Evolutionary conservation across 2,888 invertebrate genomes (phyloP).

Genomic region (Platycheirus rosarum): DNA sequence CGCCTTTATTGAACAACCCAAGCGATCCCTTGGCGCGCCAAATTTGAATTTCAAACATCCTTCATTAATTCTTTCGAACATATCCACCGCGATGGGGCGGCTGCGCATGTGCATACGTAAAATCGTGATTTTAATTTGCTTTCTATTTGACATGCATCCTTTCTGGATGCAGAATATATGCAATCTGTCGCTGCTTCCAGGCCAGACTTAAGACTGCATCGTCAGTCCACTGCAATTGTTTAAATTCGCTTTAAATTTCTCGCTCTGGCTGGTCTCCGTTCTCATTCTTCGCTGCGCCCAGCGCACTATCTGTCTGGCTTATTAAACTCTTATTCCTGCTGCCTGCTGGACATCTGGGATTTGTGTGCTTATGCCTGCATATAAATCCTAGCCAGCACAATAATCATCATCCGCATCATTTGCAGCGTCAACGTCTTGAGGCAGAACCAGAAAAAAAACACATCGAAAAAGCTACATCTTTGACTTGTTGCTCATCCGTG

Average conservation of each 20-base stretch:
- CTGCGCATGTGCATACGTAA: slow-evolving; percentile 43
- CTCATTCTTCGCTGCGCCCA: slow-evolving; percentile 25
- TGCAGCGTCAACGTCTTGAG: slow-evolving; percentile 34
- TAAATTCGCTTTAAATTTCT: slow-evolving; percentile 14
- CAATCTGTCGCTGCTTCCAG: slow-evolving; percentile 43
- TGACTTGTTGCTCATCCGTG: slow-evolving; percentile 68
- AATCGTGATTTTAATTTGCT: slow-evolving; percentile 55
- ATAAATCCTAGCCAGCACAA: slow-evolving; percentile 41
- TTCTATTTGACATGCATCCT: slow-evolving; percentile 60
- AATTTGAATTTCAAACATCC: no score
- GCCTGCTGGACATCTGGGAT: slow-evolving; percentile 47
- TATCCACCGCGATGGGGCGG: no score
- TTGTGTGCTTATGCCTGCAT: slow-evolving; percentile 24
- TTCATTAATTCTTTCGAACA: no score
- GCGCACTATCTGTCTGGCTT: slow-evolving; percentile 65
- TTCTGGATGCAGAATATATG: slow-evolving; percentile 29
- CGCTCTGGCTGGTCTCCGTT: neutral
- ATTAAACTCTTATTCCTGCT: slow-evolving; percentile 44
- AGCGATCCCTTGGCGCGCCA: no score
- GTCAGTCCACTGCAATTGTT: slow-evolving; percentile 53
- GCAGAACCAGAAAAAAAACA: slow-evolving; percentile 16
- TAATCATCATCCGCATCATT: slow-evolving; percentile 51
- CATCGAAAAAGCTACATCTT: slow-evolving; percentile 51
- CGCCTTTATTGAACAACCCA: no score
- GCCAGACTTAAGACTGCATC: neutral